Conservation (phyloP, 2,797 vertebrate species). For the Rhabdomys pumilio region DNA sequence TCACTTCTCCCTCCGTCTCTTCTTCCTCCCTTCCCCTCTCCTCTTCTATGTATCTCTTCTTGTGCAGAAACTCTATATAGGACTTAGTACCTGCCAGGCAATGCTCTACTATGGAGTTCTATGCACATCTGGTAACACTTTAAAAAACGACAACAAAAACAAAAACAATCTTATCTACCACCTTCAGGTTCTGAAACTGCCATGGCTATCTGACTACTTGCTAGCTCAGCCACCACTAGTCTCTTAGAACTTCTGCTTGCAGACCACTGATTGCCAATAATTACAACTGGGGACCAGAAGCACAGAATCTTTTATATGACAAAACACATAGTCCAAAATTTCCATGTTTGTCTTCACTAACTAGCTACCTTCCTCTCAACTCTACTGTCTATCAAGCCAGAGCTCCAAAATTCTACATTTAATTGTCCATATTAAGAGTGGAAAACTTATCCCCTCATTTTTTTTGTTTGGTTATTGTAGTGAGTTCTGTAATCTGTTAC, state of each 20-base stretch:
- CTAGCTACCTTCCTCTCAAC: not conserved
- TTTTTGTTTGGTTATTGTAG: constrained; percentile 3
- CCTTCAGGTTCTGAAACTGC: not conserved
- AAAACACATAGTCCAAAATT: not conserved
- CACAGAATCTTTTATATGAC: not conserved
- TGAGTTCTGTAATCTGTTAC: not conserved
- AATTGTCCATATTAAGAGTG: not conserved
- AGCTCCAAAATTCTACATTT: not conserved
- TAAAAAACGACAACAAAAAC: too few relatives aligned
- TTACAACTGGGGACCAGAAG: not conserved
- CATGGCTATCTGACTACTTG: not conserved
- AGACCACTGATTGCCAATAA: not conserved
- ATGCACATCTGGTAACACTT: not conserved
- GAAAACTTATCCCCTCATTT: not conserved
- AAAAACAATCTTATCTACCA: not conserved
- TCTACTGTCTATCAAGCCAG: not conserved
- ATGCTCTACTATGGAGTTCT: not conserved
- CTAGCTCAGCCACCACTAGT: not conserved
- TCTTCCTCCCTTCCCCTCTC: not conserved
- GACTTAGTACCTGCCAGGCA: too few relatives aligned
- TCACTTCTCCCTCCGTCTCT: not conserved
- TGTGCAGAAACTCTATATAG: not conserved
- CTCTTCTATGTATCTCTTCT: not conserved
- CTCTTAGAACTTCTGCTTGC: not conserved
- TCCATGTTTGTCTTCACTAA: not conserved